phyloP scores from a whole-genome alignment of 2,113 vertebrate genomes.

The Oophaga pumilio region DNA sequence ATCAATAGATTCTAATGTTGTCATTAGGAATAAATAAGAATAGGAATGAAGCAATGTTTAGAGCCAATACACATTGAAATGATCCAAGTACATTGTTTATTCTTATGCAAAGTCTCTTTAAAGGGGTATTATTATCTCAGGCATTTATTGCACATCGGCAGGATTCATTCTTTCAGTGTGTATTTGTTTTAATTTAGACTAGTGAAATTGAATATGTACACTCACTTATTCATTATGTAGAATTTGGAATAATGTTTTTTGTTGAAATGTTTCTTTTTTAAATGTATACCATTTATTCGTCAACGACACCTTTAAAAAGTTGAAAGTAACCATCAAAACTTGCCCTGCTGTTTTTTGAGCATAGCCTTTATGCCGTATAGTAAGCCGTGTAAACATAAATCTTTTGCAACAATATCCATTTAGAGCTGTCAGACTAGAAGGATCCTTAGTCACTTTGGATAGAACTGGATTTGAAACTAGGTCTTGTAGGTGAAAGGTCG shows the following conservation, averaged over 20 bases:
- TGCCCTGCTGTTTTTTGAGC: background rate
- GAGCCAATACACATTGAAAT: conserved; percentile 1
- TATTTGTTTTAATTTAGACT: too few species aligned
- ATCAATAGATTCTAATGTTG: conserved; percentile 50
- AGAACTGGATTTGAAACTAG: conserved; percentile 68
- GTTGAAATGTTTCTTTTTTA: background rate
- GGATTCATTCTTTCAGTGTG: background rate
- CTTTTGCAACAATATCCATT: conserved; percentile 57
- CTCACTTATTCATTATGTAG: background rate
- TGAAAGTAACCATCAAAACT: conserved; percentile 34
- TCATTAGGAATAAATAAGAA: conserved; percentile 44
- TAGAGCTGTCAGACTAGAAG: conserved; percentile 60
- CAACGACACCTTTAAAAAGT: background rate
- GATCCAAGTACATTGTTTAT: background rate
- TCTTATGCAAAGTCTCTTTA: background rate
- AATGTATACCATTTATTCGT: background rate
- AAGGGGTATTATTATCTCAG: background rate
- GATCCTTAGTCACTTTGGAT: conserved; percentile 69
- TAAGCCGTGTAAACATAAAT: conserved; percentile 56
- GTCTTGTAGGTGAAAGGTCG: conserved; percentile 70
- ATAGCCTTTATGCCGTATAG: background rate
- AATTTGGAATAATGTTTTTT: background rate
- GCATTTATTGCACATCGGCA: too few species aligned
- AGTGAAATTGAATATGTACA: background rate
- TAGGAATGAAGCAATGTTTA: conserved; percentile 22